A percentile compares a stretch with the other conserved stretches of the same genome.
Conservation (phyloP, 2,888 invertebrate species). For the Xestia rhomboidea region DNA sequence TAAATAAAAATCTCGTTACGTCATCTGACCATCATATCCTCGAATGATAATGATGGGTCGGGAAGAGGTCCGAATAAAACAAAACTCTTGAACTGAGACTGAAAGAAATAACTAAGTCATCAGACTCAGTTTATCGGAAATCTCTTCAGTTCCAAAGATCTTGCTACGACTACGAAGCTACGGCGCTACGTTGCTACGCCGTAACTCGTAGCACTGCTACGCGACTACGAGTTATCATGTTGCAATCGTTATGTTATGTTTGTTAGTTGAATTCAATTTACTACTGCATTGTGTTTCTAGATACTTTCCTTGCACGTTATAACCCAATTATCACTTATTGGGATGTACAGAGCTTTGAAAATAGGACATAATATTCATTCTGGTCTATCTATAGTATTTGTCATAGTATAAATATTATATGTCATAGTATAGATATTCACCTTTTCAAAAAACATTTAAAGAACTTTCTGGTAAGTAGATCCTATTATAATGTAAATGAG, state of each 20-base stretch:
- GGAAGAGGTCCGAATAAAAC: no score
- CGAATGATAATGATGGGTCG: no score
- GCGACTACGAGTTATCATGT: constrained; percentile 61
- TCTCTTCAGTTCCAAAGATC: constrained; percentile 22
- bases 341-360: not conserved
- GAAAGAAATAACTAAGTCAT: no score
- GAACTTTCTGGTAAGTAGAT: no score
- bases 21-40: not conserved
- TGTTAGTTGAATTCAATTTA: constrained; percentile 35
- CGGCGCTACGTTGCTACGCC: constrained; percentile 52
- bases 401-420: no score
- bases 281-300: constrained; percentile 27
- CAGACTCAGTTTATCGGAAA: not conserved
- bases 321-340: constrained; percentile 16
- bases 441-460: no score
- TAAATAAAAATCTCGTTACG: not conserved
- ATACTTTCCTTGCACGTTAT: constrained; percentile 1
- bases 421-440: no score
- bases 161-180: constrained; percentile 13
- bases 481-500: no score
- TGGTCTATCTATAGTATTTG: not conserved
- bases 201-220: constrained; percentile 61
- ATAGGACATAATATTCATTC: not conserved
- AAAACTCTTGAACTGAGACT: no score
- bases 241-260: constrained; percentile 48